A percentile compares a stretch with the other conserved stretches of the same genome.
These are phyloP conservation scores for Nycticebus coucang DNA, from an alignment of 2,113 vertebrate species.

Conservation along the genomic window DNA sequence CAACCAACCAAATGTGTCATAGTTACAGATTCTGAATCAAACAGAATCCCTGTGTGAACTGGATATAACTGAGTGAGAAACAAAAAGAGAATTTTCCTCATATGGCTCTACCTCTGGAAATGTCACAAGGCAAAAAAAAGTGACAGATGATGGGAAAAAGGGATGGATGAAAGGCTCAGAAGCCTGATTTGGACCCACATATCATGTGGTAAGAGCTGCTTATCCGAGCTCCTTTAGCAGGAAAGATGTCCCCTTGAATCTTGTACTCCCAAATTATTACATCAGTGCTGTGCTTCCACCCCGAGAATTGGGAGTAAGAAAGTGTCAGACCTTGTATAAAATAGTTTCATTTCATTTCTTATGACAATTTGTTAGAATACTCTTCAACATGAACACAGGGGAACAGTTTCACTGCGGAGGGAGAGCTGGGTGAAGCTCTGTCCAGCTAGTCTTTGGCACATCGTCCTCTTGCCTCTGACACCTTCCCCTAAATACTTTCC, in stretches of 20 bases:
- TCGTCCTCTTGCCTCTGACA: background rate
- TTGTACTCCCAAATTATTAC: background rate
- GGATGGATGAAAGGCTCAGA: background rate
- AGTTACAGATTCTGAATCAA: background rate
- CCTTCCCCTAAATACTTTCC: too few relatives aligned
- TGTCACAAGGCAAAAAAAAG: background rate
- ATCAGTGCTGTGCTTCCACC: background rate
- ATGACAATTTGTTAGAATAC: too few relatives aligned
- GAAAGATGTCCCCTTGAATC: rapidly evolving
- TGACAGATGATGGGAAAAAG: background rate
- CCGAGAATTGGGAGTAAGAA: background rate
- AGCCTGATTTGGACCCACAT: too few relatives aligned
- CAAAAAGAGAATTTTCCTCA: constrained; percentile 28
- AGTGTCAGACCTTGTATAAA: background rate
- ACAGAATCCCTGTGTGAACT: background rate
- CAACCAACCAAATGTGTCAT: background rate
- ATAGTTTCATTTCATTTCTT: background rate
- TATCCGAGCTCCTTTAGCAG: background rate
- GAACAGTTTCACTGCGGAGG: background rate
- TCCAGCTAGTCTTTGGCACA: too few relatives aligned
- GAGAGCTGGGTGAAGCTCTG: background rate
- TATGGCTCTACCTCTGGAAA: background rate
- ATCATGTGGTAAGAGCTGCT: background rate
- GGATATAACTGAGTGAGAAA: background rate
- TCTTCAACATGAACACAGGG: background rate